Conservation (phyloP, 2,113 vertebrate species). For the Pseudopipra pipra region DNA sequence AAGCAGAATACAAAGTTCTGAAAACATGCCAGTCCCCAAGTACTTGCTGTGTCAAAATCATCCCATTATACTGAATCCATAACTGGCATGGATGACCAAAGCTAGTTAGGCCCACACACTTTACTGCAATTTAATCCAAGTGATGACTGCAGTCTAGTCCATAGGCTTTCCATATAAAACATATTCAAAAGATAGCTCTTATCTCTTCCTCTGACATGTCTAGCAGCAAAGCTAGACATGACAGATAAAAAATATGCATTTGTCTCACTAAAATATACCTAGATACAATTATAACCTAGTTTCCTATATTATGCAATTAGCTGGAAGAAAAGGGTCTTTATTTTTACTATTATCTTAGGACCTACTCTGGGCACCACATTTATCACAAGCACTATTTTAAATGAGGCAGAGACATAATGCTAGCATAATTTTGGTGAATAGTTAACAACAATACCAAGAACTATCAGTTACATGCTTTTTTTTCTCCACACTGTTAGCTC, state of each 20-base stretch:
- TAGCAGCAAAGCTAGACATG: background rate
- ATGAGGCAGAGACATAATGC: background rate
- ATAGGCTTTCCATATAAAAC: background rate
- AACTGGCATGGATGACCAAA: background rate
- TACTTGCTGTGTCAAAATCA: background rate
- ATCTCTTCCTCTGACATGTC: background rate
- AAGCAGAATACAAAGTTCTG: background rate
- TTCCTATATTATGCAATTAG: background rate
- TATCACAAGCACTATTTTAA: background rate
- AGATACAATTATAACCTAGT: background rate
- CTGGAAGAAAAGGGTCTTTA: background rate
- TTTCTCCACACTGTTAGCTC: background rate
- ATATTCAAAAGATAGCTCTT: background rate
- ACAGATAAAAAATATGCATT: background rate
- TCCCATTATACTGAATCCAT: background rate
- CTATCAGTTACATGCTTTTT: background rate
- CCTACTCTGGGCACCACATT: background rate
- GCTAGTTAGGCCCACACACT: background rate
- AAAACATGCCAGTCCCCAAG: background rate
- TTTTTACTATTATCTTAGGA: background rate
- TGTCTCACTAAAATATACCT: background rate
- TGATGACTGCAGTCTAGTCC: background rate
- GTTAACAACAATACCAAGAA: background rate
- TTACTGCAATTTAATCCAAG: background rate
- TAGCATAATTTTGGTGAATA: background rate